Percentiles rank a stretch among this genome's conserved stretches.
Conservation (phyloP, 2,113 vertebrate species). For the Scortum barcoo region DNA sequence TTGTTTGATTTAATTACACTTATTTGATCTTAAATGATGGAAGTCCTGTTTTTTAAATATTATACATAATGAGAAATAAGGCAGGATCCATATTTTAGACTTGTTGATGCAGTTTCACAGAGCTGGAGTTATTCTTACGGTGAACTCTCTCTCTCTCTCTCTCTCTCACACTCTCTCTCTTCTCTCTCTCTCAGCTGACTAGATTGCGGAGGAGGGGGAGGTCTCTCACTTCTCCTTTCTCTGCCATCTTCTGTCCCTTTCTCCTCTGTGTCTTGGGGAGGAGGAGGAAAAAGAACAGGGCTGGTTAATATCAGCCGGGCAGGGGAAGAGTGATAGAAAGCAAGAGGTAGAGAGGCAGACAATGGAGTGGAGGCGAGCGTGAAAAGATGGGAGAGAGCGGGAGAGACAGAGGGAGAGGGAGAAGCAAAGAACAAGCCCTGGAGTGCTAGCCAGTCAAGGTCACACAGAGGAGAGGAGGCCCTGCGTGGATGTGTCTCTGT, state of each 20-base stretch:
- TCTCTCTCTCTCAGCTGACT: constrained; percentile 59
- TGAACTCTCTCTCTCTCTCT: constrained; percentile 46
- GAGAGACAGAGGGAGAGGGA: constrained; percentile 65
- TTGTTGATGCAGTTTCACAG: constrained; percentile 60
- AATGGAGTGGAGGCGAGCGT: constrained; percentile 61
- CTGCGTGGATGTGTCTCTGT: constrained; percentile 40
- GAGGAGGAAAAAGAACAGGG: constrained; percentile 27
- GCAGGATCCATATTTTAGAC: constrained; percentile 31
- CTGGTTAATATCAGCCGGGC: constrained; percentile 55
- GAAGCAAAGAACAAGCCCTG: constrained; percentile 74
- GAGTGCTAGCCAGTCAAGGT: constrained; percentile 82
- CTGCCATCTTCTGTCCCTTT: constrained; percentile 70
- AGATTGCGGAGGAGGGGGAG: constrained; percentile 39
- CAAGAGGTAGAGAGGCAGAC: constrained; percentile 62
- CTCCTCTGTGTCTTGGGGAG: constrained; percentile 49
- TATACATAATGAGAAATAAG: constrained; percentile 1
- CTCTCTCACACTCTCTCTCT: too few relatives aligned
- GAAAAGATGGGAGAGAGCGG: constrained; percentile 66
- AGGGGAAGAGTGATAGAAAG: constrained; percentile 61
- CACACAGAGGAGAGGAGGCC: constrained; percentile 79
- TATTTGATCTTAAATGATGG: not conserved
- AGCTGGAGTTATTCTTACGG: constrained; percentile 67
- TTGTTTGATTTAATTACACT: not conserved
- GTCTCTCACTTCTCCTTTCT: constrained; percentile 60
- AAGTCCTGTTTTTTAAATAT: constrained; percentile 1